A percentile compares a stretch with the other conserved stretches of the same genome.
Evolutionary conservation across 2,888 invertebrate species (phyloP).

Genomic region (Protodeltote pygarga): DNA sequence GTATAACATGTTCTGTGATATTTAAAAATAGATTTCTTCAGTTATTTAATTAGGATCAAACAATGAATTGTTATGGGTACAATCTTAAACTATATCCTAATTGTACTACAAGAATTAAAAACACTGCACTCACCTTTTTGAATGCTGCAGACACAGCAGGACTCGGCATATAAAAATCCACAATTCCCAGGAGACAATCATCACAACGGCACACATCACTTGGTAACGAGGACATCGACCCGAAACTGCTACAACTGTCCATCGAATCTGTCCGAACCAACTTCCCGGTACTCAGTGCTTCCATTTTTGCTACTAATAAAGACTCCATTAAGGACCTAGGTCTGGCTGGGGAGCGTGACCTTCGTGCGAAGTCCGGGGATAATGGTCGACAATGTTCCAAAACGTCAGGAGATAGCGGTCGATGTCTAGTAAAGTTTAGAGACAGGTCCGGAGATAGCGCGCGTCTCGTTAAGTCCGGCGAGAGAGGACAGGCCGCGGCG

Average conservation of each 20-base stretch:
- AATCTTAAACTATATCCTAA: too few relatives aligned
- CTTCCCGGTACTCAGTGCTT: slow-evolving; percentile 87
- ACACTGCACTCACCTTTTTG: slow-evolving; percentile 87
- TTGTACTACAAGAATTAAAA: too few relatives aligned
- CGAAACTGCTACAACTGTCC: slow-evolving; percentile 91
- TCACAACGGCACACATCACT: slow-evolving; percentile 94
- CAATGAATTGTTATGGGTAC: too few relatives aligned
- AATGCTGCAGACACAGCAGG: slow-evolving; percentile 83
- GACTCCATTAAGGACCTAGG: slow-evolving; percentile 94
- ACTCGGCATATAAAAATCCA: slow-evolving; percentile 89
- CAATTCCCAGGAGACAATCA: slow-evolving; percentile 93
- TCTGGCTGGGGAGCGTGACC: slow-evolving; percentile 85
- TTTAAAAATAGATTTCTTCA: too few relatives aligned
- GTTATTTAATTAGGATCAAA: too few relatives aligned
- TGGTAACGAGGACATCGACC: slow-evolving; percentile 89
- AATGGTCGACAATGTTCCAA: slow-evolving; percentile 69
- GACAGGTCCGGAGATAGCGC: slow-evolving; percentile 77
- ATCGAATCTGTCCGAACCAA: slow-evolving; percentile 92
- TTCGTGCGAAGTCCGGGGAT: slow-evolving; percentile 79
- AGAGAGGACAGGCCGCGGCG: slow-evolving; percentile 60
- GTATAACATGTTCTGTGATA: too few relatives aligned
- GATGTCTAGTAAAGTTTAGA: slow-evolving; percentile 66
- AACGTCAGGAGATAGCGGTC: slow-evolving; percentile 78
- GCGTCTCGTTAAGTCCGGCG: slow-evolving; percentile 76
- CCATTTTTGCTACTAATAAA: slow-evolving; percentile 93